A percentile compares a stretch with the other conserved stretches of the same genome.
Conservation (phyloP, 2,797 vertebrate genomes). For the Enteromius mattozi region DNA sequence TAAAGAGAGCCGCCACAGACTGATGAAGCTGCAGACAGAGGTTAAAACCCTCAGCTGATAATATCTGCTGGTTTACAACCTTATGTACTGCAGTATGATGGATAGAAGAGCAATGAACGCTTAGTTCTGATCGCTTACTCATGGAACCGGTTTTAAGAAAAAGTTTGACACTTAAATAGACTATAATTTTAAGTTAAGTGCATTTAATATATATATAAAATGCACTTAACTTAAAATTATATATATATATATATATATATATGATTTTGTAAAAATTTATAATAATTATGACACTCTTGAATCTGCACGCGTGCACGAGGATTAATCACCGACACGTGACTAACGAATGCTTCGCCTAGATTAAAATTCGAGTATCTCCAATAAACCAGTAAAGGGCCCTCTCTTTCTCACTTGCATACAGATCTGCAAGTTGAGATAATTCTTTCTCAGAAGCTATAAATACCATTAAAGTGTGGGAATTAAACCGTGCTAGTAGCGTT, state of each 20-base stretch:
- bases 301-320: not conserved
- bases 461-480: not conserved
- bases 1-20: conserved; percentile 26
- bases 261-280: not conserved
- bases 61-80: not conserved
- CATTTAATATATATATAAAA: no score
- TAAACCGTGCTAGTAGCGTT: not conserved
- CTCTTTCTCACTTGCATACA: not conserved
- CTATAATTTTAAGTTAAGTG: not conserved
- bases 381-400: not conserved
- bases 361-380: not conserved
- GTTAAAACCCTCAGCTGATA: conserved; percentile 33
- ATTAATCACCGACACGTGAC: not conserved
- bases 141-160: not conserved
- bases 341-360: not conserved
- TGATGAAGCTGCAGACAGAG: conserved; percentile 52
- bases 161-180: not conserved
- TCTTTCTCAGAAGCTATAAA: not conserved
- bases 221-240: not conserved
- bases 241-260: not conserved
- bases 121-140: conserved; percentile 6
- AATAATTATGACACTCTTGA: not conserved
- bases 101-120: not conserved
- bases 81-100: not conserved
- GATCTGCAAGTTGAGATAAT: not conserved